Evolutionary conservation across 2,888 invertebrate species (phyloP), one percentile per base, ranked within the genome.

Genomic region (Drosophila koepferae): DNA sequence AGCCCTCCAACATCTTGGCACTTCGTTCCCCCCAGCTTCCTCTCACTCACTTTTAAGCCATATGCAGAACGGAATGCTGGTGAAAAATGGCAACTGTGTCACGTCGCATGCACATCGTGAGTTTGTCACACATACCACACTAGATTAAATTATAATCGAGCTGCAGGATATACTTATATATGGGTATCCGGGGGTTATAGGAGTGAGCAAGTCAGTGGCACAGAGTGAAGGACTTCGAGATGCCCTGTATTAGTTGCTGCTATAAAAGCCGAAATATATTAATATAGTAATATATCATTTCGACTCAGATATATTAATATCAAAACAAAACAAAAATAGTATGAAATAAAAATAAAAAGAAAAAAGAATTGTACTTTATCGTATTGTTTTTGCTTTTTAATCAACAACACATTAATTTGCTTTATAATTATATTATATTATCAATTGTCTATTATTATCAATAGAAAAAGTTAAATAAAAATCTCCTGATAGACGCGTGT

Each of bases 61-160:
- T 69, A 72, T 73, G 79, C 72, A 76, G 79, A 82, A 60, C 66
- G 83, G 74, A 74, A 83, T 83, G 76, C 70, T 84, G 89, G 89
- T 85, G 86, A 89, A 87, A 85, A 85, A 85, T 85, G 85, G 89
- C 80, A 66, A 71, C 77, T 80, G 74, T 86, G 82, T 88, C 85
- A 85, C 85, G 85, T 85, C 84, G 81, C 89, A 74, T 71, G 72
- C 75, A 75, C 72, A 75, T 82, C 72, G 80, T 67, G 77, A 72
- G 82, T 82, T 81, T 90, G 86, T 88, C 78, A 77, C 86, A 90
- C 86, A 90, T 86, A 90, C 91, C 90, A 90, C 89, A 90, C 84
- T 88, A 82, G 90, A 90, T 86, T 90, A 88, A 90, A 85, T 85
- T 85, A 85, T 85, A 85, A 85, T 85, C 85, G 90, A 90, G 90